Conservation (phyloP, 1,140 invertebrate species). For the Camponotus pennsylvanicus region DNA sequence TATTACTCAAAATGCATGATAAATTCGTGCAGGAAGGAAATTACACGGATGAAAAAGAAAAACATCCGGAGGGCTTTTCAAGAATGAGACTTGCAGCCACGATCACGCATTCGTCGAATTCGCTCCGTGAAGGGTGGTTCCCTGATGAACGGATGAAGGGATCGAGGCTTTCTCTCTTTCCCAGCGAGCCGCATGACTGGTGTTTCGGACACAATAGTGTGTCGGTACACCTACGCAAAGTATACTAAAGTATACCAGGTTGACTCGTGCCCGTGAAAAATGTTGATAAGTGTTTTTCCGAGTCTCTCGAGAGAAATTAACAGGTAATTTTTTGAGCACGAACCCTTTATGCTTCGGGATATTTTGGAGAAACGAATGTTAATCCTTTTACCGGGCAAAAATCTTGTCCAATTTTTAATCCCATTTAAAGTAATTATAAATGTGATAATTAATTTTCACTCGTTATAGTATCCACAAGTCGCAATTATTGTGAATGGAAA, state of each 20-base stretch:
- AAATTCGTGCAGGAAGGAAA: slow-evolving; percentile 47
- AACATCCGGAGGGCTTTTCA: slow-evolving; percentile 21
- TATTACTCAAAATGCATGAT: background rate
- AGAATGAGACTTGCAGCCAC: slow-evolving; percentile 68
- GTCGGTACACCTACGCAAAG: slow-evolving; percentile 42
- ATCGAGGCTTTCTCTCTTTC: slow-evolving; percentile 74
- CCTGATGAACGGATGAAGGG: slow-evolving; percentile 76
- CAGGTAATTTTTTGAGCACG: background rate
- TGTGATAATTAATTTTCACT: background rate
- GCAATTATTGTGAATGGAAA: background rate
- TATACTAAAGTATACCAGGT: background rate
- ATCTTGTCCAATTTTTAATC: background rate
- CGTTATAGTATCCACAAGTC: background rate
- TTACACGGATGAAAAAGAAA: slow-evolving; percentile 4
- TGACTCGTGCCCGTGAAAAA: background rate
- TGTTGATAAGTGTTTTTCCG: background rate
- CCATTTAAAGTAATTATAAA: background rate
- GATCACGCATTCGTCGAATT: slow-evolving; percentile 74
- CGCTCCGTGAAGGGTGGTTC: slow-evolving; percentile 71
- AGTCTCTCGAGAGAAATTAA: background rate
- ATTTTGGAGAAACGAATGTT: background rate
- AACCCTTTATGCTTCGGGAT: background rate
- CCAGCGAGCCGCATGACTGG: slow-evolving; percentile 70
- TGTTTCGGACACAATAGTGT: slow-evolving; percentile 74
- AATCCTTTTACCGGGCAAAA: background rate